Conservation (phyloP, 2,113 vertebrate species). For the Tretioscincus oriximinensis region DNA sequence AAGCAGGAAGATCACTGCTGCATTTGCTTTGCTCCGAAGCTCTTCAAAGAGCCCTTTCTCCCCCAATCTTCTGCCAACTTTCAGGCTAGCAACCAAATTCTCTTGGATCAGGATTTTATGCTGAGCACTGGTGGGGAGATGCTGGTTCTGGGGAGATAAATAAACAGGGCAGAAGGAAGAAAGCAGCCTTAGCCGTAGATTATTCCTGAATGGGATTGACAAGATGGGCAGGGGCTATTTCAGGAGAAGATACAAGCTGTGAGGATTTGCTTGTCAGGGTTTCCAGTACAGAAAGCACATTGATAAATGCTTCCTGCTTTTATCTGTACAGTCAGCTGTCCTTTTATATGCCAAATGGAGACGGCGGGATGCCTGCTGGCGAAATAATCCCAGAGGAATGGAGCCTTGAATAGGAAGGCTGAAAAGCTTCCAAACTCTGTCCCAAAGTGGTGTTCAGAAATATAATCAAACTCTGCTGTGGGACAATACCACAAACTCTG, state of each 20-base stretch:
- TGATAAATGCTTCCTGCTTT: constrained; percentile 17
- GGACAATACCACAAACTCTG: no score
- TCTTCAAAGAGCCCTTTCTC: constrained; percentile 40
- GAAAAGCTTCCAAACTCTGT: neutral
- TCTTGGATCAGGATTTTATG: constrained; percentile 40
- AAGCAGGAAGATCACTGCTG: constrained; percentile 33
- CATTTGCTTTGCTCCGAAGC: constrained; percentile 36
- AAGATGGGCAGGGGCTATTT: constrained; percentile 19
- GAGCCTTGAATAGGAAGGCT: neutral
- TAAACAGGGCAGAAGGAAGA: constrained; percentile 43
- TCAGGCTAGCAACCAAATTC: constrained; percentile 52
- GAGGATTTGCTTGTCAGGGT: neutral
- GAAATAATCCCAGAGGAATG: neutral
- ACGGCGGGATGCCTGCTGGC: neutral
- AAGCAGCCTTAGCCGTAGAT: constrained; percentile 35
- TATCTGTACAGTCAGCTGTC: neutral
- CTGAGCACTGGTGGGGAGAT: constrained; percentile 18
- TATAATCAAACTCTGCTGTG: no score
- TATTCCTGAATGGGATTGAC: neutral
- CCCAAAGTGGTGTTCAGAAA: neutral
- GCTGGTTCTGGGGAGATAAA: constrained; percentile 2
- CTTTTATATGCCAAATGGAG: neutral
- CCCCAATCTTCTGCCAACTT: constrained; percentile 55
- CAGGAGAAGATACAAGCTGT: constrained; percentile 28
- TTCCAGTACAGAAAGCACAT: neutral